A percentile compares a stretch with the other conserved stretches of the same genome.
Evolutionary conservation across 2,888 invertebrate species (phyloP).

Genomic region (Dryocosmus kuriphilus): DNA sequence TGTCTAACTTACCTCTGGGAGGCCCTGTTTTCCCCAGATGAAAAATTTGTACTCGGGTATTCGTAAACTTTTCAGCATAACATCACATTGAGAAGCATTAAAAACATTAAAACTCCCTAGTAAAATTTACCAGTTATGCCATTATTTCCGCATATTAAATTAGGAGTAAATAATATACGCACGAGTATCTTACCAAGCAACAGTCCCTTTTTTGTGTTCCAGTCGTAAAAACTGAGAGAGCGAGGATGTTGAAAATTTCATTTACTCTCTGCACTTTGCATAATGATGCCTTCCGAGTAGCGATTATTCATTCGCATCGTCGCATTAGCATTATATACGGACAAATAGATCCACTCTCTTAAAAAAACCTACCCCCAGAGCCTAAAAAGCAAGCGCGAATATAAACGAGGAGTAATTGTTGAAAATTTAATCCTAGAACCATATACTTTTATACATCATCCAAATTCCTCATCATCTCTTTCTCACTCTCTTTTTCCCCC

Average conservation of each 20-base stretch:
- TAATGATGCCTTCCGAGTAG: conserved; percentile 33
- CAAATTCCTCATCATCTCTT: neutral
- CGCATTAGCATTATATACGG: conserved; percentile 35
- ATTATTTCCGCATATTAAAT: conserved; percentile 12
- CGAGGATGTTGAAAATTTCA: conserved; percentile 38
- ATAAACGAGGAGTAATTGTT: neutral
- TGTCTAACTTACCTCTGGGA: too few relatives aligned
- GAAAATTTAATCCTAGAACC: conserved; percentile 2
- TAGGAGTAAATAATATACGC: conserved; percentile 21
- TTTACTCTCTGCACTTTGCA: conserved; percentile 40
- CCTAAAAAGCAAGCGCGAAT: neutral
- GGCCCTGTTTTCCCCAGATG: too few relatives aligned
- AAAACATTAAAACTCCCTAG: too few relatives aligned
- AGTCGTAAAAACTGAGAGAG: conserved; percentile 29
- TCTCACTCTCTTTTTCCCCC: neutral
- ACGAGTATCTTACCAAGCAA: conserved; percentile 8
- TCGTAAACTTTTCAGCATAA: too few relatives aligned
- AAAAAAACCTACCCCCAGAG: neutral
- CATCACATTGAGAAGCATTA: too few relatives aligned
- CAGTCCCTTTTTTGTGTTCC: conserved; percentile 3
- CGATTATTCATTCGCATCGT: conserved; percentile 40
- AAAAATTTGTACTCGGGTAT: too few relatives aligned
- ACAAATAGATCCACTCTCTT: conserved; percentile 35
- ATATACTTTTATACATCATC: neutral
- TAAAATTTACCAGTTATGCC: neutral